Percentiles rank a stretch among this genome's conserved stretches.
Conservation (phyloP, 2,797 vertebrate genomes). For the Natrix natrix region DNA sequence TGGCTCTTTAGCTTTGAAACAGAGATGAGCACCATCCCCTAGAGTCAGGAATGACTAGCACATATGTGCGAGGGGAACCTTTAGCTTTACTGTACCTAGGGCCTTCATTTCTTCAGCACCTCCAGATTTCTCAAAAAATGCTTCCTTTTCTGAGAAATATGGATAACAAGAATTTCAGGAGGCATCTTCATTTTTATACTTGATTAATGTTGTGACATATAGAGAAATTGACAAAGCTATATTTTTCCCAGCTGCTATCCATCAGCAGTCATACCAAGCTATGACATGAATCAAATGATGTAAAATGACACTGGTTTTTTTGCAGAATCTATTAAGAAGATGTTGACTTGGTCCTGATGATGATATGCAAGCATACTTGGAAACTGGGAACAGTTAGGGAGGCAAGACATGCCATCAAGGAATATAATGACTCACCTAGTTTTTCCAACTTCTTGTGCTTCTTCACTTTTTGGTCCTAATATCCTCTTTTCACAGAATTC, state of each 20-base stretch:
- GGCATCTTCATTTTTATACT: neutral
- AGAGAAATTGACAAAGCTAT: neutral
- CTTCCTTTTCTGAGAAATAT: neutral
- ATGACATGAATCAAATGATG: neutral
- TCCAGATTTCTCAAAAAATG: neutral
- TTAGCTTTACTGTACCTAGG: neutral
- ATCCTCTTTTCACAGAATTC: constrained; percentile 15
- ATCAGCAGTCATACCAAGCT: neutral
- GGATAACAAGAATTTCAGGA: neutral
- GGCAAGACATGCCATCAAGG: neutral
- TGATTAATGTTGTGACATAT: neutral
- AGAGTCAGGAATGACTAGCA: too few relatives aligned
- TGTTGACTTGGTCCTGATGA: neutral
- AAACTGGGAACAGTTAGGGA: neutral
- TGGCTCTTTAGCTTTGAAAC: too few relatives aligned
- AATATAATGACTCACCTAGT: neutral
- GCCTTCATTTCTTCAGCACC: neutral
- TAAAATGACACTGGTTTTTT: neutral
- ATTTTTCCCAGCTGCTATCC: neutral
- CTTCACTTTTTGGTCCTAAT: constrained; percentile 17
- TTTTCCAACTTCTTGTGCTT: neutral
- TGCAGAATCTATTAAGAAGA: neutral
- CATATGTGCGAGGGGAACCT: too few relatives aligned
- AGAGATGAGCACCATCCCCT: too few relatives aligned
- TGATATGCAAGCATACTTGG: neutral